Conservation (phyloP, 2,113 vertebrate species). For the Nettapus auritus region DNA sequence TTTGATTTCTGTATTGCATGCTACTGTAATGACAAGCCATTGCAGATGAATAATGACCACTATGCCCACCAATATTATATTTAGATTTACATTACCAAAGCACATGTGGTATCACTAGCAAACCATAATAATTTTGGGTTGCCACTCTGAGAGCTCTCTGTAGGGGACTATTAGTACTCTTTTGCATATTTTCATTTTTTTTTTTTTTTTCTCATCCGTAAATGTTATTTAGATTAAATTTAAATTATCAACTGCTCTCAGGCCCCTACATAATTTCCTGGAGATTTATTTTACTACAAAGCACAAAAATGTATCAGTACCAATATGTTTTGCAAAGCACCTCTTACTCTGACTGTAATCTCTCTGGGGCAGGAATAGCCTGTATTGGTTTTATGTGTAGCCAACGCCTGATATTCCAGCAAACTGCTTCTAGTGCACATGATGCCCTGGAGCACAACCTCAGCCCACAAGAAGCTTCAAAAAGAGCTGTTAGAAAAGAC, state of each 20-base stretch:
- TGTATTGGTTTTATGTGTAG: neutral
- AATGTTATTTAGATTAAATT: neutral
- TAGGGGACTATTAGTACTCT: neutral
- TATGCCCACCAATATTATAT: neutral
- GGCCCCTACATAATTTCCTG: neutral
- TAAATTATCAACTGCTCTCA: neutral
- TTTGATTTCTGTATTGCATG: neutral
- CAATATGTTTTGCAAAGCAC: neutral
- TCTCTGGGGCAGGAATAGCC: neutral
- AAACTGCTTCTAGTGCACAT: neutral
- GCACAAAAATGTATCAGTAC: neutral
- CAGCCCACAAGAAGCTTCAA: neutral
- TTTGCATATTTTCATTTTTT: neutral
- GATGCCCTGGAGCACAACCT: neutral
- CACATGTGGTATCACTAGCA: neutral
- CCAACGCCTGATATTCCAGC: neutral
- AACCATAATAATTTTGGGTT: neutral
- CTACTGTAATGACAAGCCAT: neutral
- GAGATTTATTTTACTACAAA: slow-evolving; percentile 12
- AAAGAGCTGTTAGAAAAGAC: neutral
- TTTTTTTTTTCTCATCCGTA: neutral
- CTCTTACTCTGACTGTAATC: neutral
- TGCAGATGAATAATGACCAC: neutral
- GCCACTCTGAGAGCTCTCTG: neutral
- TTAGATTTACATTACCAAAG: neutral